Evolutionary conservation across 2,888 invertebrate species (phyloP).

Genomic region (Lathronympha strigana): DNA sequence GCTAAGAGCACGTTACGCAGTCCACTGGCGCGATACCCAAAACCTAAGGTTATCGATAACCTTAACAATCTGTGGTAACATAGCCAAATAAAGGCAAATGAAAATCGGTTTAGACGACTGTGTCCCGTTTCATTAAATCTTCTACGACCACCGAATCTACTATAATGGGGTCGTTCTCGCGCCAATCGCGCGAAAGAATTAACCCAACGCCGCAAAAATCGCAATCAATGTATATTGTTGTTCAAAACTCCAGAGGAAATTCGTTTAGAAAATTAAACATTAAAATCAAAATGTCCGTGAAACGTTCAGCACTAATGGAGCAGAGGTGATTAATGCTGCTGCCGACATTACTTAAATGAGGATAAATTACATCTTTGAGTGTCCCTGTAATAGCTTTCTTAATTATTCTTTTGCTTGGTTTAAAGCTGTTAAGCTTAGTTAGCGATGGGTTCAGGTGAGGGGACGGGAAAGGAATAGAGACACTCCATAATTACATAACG

Average conservation of each 20-base stretch:
- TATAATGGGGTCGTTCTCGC: slow-evolving; percentile 21
- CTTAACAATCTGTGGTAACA: neutral
- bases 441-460: slow-evolving; percentile 41
- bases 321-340: slow-evolving; percentile 73
- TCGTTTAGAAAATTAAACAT: slow-evolving; percentile 41
- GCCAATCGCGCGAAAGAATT: slow-evolving; percentile 11
- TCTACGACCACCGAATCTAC: slow-evolving; percentile 6
- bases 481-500: neutral
- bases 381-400: slow-evolving; percentile 66
- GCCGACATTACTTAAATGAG: slow-evolving; percentile 78
- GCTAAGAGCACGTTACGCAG: too few species aligned
- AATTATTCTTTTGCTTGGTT: slow-evolving; percentile 68
- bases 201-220: slow-evolving; percentile 30
- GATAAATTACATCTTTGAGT: slow-evolving; percentile 77
- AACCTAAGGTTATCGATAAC: too few species aligned
- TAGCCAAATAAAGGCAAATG: neutral
- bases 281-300: slow-evolving; percentile 66
- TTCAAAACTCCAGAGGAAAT: slow-evolving; percentile 27
- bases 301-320: slow-evolving; percentile 69
- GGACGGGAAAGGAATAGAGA: neutral
- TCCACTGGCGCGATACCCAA: too few species aligned
- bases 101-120: neutral
- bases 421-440: slow-evolving; percentile 56
- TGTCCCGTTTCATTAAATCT: neutral
- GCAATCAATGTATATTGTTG: slow-evolving; percentile 42